Base-by-base conservation (phyloP, 2,888 invertebrate species). In the Phytoseiulus persimilis region DNA sequence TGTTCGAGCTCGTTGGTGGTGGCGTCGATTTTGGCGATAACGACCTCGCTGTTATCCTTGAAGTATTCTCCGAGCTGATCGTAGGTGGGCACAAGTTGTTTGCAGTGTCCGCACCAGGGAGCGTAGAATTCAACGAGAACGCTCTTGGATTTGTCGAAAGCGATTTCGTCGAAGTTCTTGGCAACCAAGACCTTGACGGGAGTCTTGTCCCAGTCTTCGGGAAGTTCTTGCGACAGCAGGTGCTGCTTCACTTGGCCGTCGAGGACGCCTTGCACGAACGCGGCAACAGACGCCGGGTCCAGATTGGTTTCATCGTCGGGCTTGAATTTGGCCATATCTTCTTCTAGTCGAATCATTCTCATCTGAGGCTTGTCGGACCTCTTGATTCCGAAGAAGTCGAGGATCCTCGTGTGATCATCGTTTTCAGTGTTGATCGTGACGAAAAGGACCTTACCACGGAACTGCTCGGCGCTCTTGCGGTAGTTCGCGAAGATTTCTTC, bases 341-440 rank as follows among this genome's bases (percentile, higher is more conserved):
- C 97, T 93, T 98, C 98, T 91, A 99, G 94, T 91, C 96, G 96
- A 93, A 99, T 99, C 91, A 99, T 94, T 92, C 98, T 95, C 92
- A 97, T 96, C 0, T 96, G 95, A 14, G 97, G 97, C 28, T 96
- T 95, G 92, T 97, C 97, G n/a, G 96, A 96, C 93, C 96, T 96
- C 94, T 96, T 96, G 95, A 99, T 95, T 92, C 98, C 99, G 94
- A 99, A 99, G 96, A 98, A 99, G 94, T 99, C 99, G 93, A 99
- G 94, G 93, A 99, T 99, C 92, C 99, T 95, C 92, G 96, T 95
- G 93, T 99, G 98, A 93, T 99, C 99, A 92, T 97, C 96, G 92
- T 97, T 96, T 92, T 96, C 97, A 89, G 96, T 95, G 93, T 99
- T 96, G 93, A 99, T 97, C 92, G 96, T 96, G 46, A 99, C 98